Evolutionary conservation across 2,797 vertebrate genomes (phyloP).

Genomic region (Gobio occitaniae): DNA sequence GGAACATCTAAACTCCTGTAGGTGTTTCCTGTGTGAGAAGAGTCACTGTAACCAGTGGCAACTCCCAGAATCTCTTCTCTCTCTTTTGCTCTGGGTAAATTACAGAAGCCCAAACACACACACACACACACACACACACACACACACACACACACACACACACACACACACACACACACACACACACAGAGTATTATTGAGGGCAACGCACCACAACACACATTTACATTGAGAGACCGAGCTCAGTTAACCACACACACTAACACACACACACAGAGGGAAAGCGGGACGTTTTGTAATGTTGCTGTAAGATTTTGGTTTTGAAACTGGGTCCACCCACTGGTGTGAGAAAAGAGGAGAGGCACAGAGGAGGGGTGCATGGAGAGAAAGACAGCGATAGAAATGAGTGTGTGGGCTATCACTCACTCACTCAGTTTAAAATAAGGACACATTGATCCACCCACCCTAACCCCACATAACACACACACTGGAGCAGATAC

Average conservation of each 20-base stretch:
- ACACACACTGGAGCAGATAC: constrained; percentile 35
- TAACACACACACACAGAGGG: constrained; percentile 54
- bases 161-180: constrained; percentile 27
- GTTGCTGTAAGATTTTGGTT: constrained; percentile 81
- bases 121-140: background rate
- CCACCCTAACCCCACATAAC: constrained; percentile 76
- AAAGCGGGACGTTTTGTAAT: constrained; percentile 75
- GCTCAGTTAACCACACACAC: constrained; percentile 1
- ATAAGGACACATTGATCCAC: constrained; percentile 82
- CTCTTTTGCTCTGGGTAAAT: constrained; percentile 56
- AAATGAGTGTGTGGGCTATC: constrained; percentile 85
- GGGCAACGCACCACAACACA: constrained; percentile 14
- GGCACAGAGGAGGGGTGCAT: constrained; percentile 72
- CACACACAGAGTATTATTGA: constrained; percentile 7
- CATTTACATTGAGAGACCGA: background rate
- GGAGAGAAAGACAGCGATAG: constrained; percentile 66
- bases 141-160: background rate
- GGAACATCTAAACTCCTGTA: constrained; percentile 64
- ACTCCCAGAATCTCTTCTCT: constrained; percentile 62
- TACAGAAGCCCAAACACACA: constrained; percentile 56
- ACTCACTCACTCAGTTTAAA: constrained; percentile 76
- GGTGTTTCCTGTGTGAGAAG: constrained; percentile 77
- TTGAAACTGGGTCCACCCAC: constrained; percentile 87
- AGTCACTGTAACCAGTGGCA: constrained; percentile 74
- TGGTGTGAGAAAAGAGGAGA: constrained; percentile 72